These are phyloP conservation scores for Drosophila anomelani DNA, from an alignment of 2,888 invertebrate genomes.

Conservation along the genomic window DNA sequence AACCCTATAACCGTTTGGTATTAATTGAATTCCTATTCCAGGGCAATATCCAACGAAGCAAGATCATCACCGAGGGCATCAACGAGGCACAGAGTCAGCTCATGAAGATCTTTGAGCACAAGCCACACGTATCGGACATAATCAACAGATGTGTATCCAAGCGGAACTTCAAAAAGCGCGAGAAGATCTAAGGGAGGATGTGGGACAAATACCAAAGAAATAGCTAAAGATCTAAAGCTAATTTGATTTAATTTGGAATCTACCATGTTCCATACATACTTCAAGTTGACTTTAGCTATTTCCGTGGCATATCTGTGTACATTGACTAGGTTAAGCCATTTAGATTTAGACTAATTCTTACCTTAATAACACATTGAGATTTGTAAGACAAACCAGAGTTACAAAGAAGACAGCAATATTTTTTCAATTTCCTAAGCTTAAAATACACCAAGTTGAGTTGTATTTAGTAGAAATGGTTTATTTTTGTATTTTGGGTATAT, in stretches of 20 bases:
- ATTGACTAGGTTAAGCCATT: conserved; percentile 24
- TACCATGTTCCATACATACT: too few relatives aligned
- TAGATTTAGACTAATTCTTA: conserved; percentile 5
- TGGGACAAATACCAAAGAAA: background rate
- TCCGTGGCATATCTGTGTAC: conserved; percentile 1
- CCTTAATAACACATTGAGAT: conserved; percentile 18
- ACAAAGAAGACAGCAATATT: conserved; percentile 26
- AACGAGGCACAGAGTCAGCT: conserved; percentile 94
- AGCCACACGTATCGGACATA: conserved; percentile 94
- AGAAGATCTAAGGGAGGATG: conserved; percentile 85
- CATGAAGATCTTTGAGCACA: conserved; percentile 95
- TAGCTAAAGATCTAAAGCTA: background rate
- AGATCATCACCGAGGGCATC: conserved; percentile 96
- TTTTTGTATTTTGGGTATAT: conserved; percentile 3
- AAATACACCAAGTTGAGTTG: conserved; percentile 11
- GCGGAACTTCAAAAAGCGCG: conserved; percentile 95
- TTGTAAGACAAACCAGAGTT: conserved; percentile 44
- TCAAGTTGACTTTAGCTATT: background rate
- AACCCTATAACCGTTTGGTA: background rate
- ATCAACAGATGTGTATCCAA: conserved; percentile 96
- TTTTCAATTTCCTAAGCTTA: conserved; percentile 26
- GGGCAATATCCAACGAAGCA: conserved; percentile 97
- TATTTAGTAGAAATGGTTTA: conserved; percentile 17
- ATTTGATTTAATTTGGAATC: background rate
- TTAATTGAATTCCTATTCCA: conserved; percentile 82